A percentile compares a stretch with the other conserved stretches of the same genome.
phyloP scores from a whole-genome alignment of 2,797 vertebrate genomes.

The Periparus ater region DNA sequence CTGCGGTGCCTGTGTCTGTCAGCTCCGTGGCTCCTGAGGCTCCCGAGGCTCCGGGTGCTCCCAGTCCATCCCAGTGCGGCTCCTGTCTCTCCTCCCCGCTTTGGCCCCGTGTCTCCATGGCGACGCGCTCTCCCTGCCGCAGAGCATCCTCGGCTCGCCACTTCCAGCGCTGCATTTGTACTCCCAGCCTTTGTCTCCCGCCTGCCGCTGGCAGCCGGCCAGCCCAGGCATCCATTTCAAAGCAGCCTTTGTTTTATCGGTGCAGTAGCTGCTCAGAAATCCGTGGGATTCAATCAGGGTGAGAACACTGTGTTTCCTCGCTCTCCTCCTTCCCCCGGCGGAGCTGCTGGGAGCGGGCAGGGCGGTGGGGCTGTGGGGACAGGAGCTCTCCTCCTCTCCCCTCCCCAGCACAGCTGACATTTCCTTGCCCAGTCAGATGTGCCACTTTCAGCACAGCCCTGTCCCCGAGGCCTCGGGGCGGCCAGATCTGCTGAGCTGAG shows the following conservation, averaged over 20 bases:
- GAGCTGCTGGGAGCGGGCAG: background rate
- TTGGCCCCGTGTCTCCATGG: constrained; percentile 67
- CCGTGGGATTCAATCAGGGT: background rate
- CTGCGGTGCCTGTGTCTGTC: background rate
- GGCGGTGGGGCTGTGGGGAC: background rate
- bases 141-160: constrained; percentile 63
- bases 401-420: background rate
- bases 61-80: constrained; percentile 28
- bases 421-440: background rate
- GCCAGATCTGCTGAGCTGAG: background rate
- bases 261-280: constrained; percentile 26
- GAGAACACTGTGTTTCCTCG: background rate
- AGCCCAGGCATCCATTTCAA: constrained; percentile 68
- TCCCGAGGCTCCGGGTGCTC: background rate
- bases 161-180: constrained; percentile 40
- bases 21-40: background rate
- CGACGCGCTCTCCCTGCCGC: constrained; percentile 66
- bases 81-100: constrained; percentile 4
- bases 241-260: constrained; percentile 66
- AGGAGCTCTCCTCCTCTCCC: background rate
- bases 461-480: background rate
- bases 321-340: background rate
- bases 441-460: background rate
- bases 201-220: constrained; percentile 20
- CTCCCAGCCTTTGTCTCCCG: constrained; percentile 54